Evolutionary conservation across 2,113 vertebrate species (phyloP).

Genomic region (Equus przewalskii): DNA sequence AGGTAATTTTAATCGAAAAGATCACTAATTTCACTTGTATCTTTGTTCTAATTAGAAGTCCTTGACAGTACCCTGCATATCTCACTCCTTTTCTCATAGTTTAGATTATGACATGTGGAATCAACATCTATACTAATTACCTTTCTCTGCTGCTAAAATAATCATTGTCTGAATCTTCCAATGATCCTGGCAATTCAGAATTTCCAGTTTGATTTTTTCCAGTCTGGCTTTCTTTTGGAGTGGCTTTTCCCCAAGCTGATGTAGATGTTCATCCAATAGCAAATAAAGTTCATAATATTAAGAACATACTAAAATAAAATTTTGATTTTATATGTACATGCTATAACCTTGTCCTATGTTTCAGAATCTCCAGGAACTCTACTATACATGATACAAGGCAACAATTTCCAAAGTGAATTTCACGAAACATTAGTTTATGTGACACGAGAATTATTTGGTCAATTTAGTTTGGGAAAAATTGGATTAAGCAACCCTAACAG

Average conservation of each 20-base stretch:
- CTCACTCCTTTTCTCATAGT: constrained; percentile 42
- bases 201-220: constrained; percentile 81
- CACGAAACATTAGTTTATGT: constrained; percentile 6
- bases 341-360: background rate
- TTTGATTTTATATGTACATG: constrained; percentile 28
- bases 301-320: constrained; percentile 53
- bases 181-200: constrained; percentile 84
- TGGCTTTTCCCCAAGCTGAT: constrained; percentile 53
- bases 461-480: constrained; percentile 33
- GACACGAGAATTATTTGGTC: constrained; percentile 47
- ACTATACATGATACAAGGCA: background rate
- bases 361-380: constrained; percentile 35
- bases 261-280: constrained; percentile 66
- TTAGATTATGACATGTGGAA: constrained; percentile 45
- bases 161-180: constrained; percentile 85
- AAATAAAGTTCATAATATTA: constrained; percentile 76
- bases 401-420: constrained; percentile 55
- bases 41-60: constrained; percentile 57
- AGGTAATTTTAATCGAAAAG: constrained; percentile 24
- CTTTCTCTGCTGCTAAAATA: constrained; percentile 81
- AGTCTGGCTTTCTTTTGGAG: constrained; percentile 74
- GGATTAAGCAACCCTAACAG: background rate
- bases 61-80: constrained; percentile 19
- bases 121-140: constrained; percentile 77
- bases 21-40: constrained; percentile 34